Conservation (phyloP, 2,888 invertebrate genomes). For the Pyrrhosoma nymphula region DNA sequence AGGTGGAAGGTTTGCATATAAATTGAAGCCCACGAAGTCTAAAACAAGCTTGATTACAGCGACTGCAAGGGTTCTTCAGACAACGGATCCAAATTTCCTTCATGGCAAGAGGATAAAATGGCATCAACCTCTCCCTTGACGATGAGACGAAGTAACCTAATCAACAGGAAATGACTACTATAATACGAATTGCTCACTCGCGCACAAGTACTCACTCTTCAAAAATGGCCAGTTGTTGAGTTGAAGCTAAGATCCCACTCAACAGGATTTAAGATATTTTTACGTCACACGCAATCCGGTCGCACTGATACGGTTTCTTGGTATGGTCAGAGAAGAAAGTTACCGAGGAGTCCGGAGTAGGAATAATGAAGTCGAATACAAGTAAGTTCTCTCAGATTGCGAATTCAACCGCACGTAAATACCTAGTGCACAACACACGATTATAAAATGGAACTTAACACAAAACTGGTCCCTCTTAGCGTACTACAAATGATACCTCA, state of each 20-base stretch:
- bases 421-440: background rate
- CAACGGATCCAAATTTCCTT: background rate
- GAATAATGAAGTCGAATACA: background rate
- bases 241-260: constrained; percentile 27
- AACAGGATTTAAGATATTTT: constrained; percentile 46
- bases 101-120: background rate
- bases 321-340: background rate
- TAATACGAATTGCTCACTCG: constrained; percentile 1
- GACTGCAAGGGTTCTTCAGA: background rate
- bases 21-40: too few species aligned
- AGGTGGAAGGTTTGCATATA: too few species aligned
- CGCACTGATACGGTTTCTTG: constrained; percentile 48
- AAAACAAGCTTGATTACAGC: background rate
- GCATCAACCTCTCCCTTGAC: background rate
- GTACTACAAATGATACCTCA: background rate
- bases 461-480: background rate
- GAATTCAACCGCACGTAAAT: background rate
- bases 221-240: constrained; percentile 22
- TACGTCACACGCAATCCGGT: constrained; percentile 56
- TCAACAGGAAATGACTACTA: background rate
- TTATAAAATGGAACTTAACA: background rate
- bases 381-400: background rate
- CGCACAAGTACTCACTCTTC: background rate
- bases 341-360: background rate
- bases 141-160: background rate